phyloP scores from a whole-genome alignment of 2,888 invertebrate species.

The Oligia fasciuncula region DNA sequence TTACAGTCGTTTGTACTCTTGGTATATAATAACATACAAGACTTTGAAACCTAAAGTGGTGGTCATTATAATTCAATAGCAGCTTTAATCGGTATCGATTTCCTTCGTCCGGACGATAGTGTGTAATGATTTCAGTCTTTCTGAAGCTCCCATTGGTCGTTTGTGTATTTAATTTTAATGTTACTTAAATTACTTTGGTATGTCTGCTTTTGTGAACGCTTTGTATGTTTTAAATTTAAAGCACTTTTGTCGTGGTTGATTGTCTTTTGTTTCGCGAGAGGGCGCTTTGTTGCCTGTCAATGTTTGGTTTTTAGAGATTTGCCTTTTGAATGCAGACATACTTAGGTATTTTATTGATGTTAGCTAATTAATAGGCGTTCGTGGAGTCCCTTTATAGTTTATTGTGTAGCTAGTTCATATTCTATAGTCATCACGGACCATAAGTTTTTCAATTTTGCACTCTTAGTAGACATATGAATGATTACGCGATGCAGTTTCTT shows the following conservation, averaged over 20 bases:
- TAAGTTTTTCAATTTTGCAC: conserved; percentile 50
- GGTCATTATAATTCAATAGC: conserved; percentile 5
- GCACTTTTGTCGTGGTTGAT: neutral
- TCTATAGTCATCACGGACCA: conserved; percentile 45
- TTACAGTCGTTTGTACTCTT: neutral
- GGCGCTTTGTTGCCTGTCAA: conserved; percentile 24
- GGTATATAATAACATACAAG: neutral
- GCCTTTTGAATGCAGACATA: conserved; percentile 65
- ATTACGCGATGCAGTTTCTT: conserved; percentile 35
- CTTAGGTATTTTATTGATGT: conserved; percentile 69
- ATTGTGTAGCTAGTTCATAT: conserved; percentile 47
- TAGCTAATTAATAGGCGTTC: conserved; percentile 67
- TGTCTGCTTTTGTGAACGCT: conserved; percentile 62
- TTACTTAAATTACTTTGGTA: conserved; percentile 63
- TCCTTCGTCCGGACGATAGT: conserved; percentile 23
- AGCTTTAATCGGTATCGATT: conserved; percentile 1
- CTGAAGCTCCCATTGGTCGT: conserved; percentile 56
- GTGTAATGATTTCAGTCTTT: conserved; percentile 44
- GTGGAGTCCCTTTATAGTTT: conserved; percentile 64
- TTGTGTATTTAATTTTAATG: conserved; percentile 58
- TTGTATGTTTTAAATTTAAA: conserved; percentile 30
- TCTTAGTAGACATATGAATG: conserved; percentile 17
- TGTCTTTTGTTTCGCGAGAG: conserved; percentile 1
- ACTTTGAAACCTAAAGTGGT: neutral
- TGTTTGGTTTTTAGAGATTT: conserved; percentile 8